Base-by-base conservation (phyloP, 2,888 invertebrate genomes). In the Dascillus cervinus region DNA sequence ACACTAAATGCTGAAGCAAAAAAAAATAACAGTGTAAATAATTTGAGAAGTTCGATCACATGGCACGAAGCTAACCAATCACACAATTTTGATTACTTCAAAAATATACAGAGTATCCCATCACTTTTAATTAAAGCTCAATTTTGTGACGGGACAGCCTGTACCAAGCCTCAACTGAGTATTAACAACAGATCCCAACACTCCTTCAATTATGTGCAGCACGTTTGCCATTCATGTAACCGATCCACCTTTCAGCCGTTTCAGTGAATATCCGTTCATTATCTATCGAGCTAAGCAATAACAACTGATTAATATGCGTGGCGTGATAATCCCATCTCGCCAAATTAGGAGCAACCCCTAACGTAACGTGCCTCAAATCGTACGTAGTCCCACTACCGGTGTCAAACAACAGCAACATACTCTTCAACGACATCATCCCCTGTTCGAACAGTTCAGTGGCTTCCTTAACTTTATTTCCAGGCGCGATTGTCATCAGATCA, bases 271-370 rank as follows among this genome's bases (percentile, higher is more conserved):
- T 69, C 1, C 85, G 81, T 52, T 90, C 88, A 34, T 75, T 75
- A 47, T 91, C 89, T 23, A 97, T 77, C 1, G 90, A 86, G 20
- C 84, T 82, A 12, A 97, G 67, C 33, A 94, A 71, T 42, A 97
- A 76, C 42, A 95, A 72, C 58, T 98, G 95, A 69, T 95, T 96
- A 12, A 98, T 85, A 62, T 99, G 98, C 0, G 96, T 95, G 0
- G 94, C 89, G 66, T 98, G 98, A 64, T 98, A 98, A 61, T 98
- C 98, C 94, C 97, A 96, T 33, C 98, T 72, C 0, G 98, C 98
- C 39, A 96, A 71, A 64, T 98, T 98, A 1, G 92, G 92, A 13
- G 89, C 83, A 10, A 85, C 82, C 11, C 87, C 85, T 17, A 92
- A 66, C 1, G 89, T 89, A 55, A 94, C 80, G 63, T 98, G 98